These are phyloP conservation scores for Dicyrtoma fusca DNA, from an alignment of 2,888 invertebrate species.

Conservation along the genomic window DNA sequence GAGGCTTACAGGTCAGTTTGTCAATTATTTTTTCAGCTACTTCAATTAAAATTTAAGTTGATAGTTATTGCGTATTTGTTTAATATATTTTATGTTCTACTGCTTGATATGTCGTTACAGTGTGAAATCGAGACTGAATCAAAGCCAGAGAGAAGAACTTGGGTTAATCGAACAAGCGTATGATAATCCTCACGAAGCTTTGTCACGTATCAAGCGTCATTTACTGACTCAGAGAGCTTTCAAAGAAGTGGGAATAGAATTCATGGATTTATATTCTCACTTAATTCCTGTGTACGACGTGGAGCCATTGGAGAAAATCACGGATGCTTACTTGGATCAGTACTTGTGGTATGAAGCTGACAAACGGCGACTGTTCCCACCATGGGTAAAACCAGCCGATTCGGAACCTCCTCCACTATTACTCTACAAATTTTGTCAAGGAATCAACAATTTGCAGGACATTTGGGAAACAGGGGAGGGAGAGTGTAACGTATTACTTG, in stretches of 20 bases:
- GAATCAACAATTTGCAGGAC: conserved; percentile 94
- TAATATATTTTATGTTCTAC: neutral
- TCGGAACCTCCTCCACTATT: conserved; percentile 79
- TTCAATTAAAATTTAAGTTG: conserved; percentile 7
- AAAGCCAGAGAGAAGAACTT: conserved; percentile 97
- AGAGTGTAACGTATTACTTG: conserved; percentile 96
- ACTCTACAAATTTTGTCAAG: conserved; percentile 61
- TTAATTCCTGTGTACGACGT: conserved; percentile 99
- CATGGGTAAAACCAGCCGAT: conserved; percentile 99
- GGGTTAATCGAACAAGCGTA: conserved; percentile 99
- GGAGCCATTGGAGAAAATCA: conserved; percentile 98
- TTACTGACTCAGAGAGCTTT: conserved; percentile 96
- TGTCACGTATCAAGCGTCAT: conserved; percentile 99
- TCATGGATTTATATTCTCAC: conserved; percentile 99
- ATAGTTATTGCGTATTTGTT: neutral
- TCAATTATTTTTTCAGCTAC: conserved; percentile 6
- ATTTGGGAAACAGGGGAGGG: conserved; percentile 99
- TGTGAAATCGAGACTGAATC: conserved; percentile 95
- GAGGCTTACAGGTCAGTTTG: conserved; percentile 80
- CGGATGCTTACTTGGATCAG: conserved; percentile 98
- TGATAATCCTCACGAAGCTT: conserved; percentile 98
- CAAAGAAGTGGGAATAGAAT: conserved; percentile 99
- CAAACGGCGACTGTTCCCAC: conserved; percentile 92
- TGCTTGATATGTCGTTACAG: conserved; percentile 61
- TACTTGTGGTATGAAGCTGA: conserved; percentile 99